Evolutionary conservation across 2,797 vertebrate genomes (phyloP).

Genomic region (Champsocephalus esox): DNA sequence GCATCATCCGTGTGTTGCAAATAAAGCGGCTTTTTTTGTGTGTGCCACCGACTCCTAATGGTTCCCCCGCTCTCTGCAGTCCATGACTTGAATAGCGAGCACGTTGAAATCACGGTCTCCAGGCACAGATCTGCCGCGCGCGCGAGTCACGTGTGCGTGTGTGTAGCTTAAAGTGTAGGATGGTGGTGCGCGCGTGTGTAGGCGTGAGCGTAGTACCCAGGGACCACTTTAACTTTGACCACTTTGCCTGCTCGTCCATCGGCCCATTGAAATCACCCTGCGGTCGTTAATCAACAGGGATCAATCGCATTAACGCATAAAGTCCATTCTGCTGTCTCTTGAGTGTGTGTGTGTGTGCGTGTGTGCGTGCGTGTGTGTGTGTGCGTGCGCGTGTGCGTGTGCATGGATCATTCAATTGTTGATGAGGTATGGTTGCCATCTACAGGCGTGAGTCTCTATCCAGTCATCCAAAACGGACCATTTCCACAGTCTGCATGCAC

Average conservation of each 20-base stretch:
- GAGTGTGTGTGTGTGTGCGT: neutral
- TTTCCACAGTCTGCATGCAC: constrained; percentile 52
- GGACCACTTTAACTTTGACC: constrained; percentile 77
- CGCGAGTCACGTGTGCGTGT: constrained; percentile 1
- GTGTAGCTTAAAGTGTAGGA: neutral
- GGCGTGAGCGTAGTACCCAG: constrained; percentile 56
- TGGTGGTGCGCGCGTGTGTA: constrained; percentile 47
- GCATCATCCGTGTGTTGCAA: constrained; percentile 65
- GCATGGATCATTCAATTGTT: constrained; percentile 49
- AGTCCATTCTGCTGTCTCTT: constrained; percentile 49
- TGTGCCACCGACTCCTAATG: constrained; percentile 71
- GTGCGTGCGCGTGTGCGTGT: constrained; percentile 19
- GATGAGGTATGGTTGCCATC: constrained; percentile 86
- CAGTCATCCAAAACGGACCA: constrained; percentile 59
- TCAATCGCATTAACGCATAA: constrained; percentile 75
- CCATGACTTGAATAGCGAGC: constrained; percentile 80
- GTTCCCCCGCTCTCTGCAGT: constrained; percentile 71
- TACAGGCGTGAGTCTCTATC: constrained; percentile 79
- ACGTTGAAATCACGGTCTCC: constrained; percentile 66
- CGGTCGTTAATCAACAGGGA: constrained; percentile 77
- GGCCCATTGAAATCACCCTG: constrained; percentile 63
- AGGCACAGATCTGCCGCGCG: constrained; percentile 46
- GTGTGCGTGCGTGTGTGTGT: neutral
- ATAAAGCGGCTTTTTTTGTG: constrained; percentile 40
- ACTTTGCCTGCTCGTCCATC: constrained; percentile 62